Conservation (phyloP, 2,113 vertebrate genomes). For the Collichthys lucidus region DNA sequence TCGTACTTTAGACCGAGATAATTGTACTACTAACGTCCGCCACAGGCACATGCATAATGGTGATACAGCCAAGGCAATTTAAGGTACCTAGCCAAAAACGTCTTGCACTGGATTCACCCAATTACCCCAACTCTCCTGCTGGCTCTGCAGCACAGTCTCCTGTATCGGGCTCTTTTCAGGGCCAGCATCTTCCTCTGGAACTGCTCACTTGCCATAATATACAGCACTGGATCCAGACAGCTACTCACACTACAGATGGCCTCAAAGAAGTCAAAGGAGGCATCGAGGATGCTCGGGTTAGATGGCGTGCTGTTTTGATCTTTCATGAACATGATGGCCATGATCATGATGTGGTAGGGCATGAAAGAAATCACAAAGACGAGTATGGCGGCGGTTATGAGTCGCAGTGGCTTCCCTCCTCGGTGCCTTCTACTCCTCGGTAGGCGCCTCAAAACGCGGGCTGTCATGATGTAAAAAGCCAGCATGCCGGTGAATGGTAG, state of each 20-base stretch:
- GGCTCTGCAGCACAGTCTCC: slow-evolving; percentile 64
- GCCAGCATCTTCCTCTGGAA: slow-evolving; percentile 75
- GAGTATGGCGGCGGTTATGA: slow-evolving; percentile 82
- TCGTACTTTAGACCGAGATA: background rate
- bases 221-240: slow-evolving; percentile 87
- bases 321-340: slow-evolving; percentile 79
- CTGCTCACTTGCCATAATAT: slow-evolving; percentile 83
- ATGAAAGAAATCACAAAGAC: slow-evolving; percentile 84
- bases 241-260: slow-evolving; percentile 84
- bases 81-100: background rate
- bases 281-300: slow-evolving; percentile 67
- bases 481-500: slow-evolving; percentile 82
- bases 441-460: slow-evolving; percentile 74
- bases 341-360: slow-evolving; percentile 85
- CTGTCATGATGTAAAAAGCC: slow-evolving; percentile 78
- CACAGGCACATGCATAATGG: background rate
- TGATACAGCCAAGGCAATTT: background rate
- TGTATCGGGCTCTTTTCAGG: slow-evolving; percentile 40
- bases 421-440: slow-evolving; percentile 54
- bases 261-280: slow-evolving; percentile 82
- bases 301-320: slow-evolving; percentile 63
- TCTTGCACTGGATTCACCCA: slow-evolving; percentile 18
- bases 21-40: background rate
- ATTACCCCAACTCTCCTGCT: slow-evolving; percentile 67
- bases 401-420: slow-evolving; percentile 75